Conservation (phyloP, 2,888 invertebrate species). For the Drosophila silvestris region DNA sequence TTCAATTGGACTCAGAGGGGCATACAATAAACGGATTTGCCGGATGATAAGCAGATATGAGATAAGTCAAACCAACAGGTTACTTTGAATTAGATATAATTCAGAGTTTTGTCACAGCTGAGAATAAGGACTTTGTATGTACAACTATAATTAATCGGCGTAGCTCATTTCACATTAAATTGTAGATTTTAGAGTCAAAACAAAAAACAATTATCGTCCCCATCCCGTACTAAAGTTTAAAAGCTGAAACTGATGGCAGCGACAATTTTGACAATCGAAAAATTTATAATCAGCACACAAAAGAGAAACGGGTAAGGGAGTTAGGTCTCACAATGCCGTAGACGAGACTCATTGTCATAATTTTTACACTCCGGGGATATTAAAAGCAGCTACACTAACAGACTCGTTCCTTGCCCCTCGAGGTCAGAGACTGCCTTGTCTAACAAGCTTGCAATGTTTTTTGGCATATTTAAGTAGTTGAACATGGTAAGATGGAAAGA, state of each 20-base stretch:
- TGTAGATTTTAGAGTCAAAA: background rate
- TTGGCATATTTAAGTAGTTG: conserved; percentile 24
- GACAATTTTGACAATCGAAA: conserved; percentile 1
- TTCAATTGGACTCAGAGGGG: conserved; percentile 17
- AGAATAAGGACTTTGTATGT: background rate
- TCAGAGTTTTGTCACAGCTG: background rate
- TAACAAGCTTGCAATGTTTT: conserved; percentile 31
- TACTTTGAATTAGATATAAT: background rate
- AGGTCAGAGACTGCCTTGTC: conserved; percentile 31
- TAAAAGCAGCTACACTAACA: conserved; percentile 7
- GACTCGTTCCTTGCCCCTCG: conserved; percentile 25
- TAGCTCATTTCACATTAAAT: background rate
- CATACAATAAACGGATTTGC: conserved; percentile 29
- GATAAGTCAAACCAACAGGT: conserved; percentile 31
- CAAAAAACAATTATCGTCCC: background rate
- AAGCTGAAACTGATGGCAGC: background rate
- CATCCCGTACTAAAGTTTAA: background rate
- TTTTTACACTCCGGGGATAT: conserved; percentile 32
- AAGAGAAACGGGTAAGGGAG: background rate
- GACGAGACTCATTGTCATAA: conserved; percentile 41
- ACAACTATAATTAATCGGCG: conserved; percentile 13
- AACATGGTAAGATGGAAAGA: conserved; percentile 21
- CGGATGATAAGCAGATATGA: conserved; percentile 12
- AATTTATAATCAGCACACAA: background rate
- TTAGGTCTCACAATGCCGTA: conserved; percentile 5